phyloP scores from a whole-genome alignment of 2,113 vertebrate genomes.

The Cynoglossus semilaevis region DNA sequence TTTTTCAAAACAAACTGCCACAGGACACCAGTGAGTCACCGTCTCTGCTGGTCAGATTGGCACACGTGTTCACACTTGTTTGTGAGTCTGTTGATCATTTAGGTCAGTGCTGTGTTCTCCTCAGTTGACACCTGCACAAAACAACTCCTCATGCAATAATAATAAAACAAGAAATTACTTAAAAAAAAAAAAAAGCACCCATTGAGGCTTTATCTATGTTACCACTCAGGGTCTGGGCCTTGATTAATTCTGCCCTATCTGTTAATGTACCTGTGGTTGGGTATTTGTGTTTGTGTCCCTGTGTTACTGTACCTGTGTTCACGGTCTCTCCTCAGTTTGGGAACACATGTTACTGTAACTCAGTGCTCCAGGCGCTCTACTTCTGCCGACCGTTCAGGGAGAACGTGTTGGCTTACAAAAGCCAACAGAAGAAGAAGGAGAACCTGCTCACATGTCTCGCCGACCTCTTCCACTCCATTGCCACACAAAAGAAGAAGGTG shows the following conservation, averaged over 20 bases:
- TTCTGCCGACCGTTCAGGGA: slow-evolving; percentile 97
- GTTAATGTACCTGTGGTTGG: too few species aligned
- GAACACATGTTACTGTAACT: slow-evolving; percentile 99
- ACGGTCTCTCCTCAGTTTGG: slow-evolving; percentile 82
- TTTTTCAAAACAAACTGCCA: slow-evolving; percentile 47
- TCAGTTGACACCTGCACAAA: slow-evolving; percentile 14
- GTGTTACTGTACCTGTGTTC: neutral
- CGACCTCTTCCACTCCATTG: slow-evolving; percentile 97
- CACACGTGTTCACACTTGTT: slow-evolving; percentile 11
- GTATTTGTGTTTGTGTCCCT: neutral
- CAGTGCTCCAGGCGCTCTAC: slow-evolving; percentile 94
- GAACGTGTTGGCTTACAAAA: slow-evolving; percentile 96
- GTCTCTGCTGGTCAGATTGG: slow-evolving; percentile 6
- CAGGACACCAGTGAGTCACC: slow-evolving; percentile 36
- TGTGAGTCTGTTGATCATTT: neutral
- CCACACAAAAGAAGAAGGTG: slow-evolving; percentile 98
- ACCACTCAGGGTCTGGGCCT: neutral
- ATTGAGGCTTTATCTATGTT: neutral
- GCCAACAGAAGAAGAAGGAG: slow-evolving; percentile 98
- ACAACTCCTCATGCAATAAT: neutral
- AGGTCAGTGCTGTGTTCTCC: slow-evolving; percentile 5
- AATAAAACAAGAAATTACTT: too few species aligned
- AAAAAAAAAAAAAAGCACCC: neutral
- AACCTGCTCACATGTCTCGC: slow-evolving; percentile 95
- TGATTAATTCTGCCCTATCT: too few species aligned